Percentiles rank a stretch among this genome's conserved stretches.
These are phyloP conservation scores for Rhagonycha fulva DNA, from an alignment of 2,888 invertebrate species.

Conservation along the genomic window DNA sequence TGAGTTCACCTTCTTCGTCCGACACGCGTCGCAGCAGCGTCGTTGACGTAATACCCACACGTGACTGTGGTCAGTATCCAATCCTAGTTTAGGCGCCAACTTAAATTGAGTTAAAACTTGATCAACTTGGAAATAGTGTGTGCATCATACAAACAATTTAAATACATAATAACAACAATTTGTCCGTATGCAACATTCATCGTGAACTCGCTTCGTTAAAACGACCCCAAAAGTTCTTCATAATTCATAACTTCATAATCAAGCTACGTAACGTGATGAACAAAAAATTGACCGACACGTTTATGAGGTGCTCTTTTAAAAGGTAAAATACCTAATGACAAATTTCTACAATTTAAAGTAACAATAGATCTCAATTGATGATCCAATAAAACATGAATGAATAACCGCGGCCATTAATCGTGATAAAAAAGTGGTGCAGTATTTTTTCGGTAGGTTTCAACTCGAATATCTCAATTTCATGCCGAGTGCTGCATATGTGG, in stretches of 20 bases:
- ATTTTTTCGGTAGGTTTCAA: conserved; percentile 46
- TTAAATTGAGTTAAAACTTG: conserved; percentile 33
- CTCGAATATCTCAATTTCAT: conserved; percentile 48
- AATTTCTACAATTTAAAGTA: conserved; percentile 42
- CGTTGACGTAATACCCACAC: conserved; percentile 52
- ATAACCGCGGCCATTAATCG: conserved; percentile 50
- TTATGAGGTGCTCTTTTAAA: neutral
- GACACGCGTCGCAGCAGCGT: conserved; percentile 51
- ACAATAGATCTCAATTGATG: conserved; percentile 45
- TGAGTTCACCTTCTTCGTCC: conserved; percentile 55
- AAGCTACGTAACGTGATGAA: neutral
- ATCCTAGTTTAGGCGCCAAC: conserved; percentile 55
- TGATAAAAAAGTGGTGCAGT: conserved; percentile 46
- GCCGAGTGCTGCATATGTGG: conserved; percentile 37
- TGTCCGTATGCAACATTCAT: conserved; percentile 1
- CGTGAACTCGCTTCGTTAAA: neutral
- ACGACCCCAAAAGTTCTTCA: conserved; percentile 10
- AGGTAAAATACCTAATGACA: conserved; percentile 26
- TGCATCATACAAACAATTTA: conserved; percentile 13
- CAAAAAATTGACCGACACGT: neutral
- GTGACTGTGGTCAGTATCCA: conserved; percentile 49
- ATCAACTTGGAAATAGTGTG: conserved; percentile 7
- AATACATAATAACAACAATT: conserved; percentile 17
- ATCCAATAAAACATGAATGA: conserved; percentile 52
- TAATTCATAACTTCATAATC: conserved; percentile 9